Evolutionary conservation across 2,797 vertebrate species (phyloP).

Genomic region (Leptatherina wallacei): DNA sequence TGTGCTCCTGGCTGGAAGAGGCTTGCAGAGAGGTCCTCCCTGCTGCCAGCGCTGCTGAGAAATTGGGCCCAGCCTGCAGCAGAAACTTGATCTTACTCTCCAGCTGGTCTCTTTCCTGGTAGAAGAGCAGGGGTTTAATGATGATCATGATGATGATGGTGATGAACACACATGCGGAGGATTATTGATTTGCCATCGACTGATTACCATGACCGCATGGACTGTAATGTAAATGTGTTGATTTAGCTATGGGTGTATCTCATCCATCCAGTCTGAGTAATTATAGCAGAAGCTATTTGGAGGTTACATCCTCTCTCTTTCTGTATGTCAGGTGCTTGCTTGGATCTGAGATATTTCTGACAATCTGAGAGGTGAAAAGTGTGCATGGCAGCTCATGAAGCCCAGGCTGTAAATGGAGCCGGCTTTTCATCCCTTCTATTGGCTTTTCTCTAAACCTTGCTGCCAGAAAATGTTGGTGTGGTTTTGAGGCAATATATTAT

Average conservation of each 20-base stretch:
- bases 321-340: conserved; percentile 1
- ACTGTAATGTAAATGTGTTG: conserved; percentile 37
- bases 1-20: conserved; percentile 74
- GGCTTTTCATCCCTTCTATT: conserved; percentile 50
- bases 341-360: conserved; percentile 22
- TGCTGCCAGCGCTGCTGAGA: conserved; percentile 48
- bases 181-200: conserved; percentile 43
- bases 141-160: conserved; percentile 21
- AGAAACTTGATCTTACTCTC: conserved; percentile 61
- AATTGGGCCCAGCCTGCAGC: conserved; percentile 30
- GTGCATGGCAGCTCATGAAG: conserved; percentile 31
- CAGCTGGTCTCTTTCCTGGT: conserved; percentile 44
- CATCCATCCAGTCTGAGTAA: conserved; percentile 14
- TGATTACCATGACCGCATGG: conserved; percentile 24
- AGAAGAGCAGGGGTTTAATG: conserved; percentile 11
- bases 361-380: conserved; percentile 42
- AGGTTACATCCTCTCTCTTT: neutral
- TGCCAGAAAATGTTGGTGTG: conserved; percentile 64
- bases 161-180: conserved; percentile 22
- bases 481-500: conserved; percentile 71
- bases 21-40: conserved; percentile 55
- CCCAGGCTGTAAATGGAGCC: conserved; percentile 40
- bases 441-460: conserved; percentile 32
- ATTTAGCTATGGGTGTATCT: conserved; percentile 25
- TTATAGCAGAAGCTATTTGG: conserved; percentile 7